These are phyloP conservation scores for Tachina lurida DNA, from an alignment of 2,888 invertebrate species.

Conservation along the genomic window DNA sequence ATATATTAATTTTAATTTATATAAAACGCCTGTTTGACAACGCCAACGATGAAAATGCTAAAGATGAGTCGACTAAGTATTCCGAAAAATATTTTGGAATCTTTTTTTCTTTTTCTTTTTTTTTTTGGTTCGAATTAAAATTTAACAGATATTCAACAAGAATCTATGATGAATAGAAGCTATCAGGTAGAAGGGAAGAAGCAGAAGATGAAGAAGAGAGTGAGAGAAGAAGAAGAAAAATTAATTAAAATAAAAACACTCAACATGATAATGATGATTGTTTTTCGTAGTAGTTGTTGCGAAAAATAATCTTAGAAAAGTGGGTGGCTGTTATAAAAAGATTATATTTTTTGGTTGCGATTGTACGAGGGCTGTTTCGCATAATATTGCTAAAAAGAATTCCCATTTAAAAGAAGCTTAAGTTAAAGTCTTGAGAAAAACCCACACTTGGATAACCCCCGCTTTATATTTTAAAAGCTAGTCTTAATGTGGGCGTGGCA, in stretches of 20 bases:
- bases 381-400: not conserved
- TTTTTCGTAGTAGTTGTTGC: constrained; percentile 40
- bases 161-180: constrained; percentile 54
- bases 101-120: constrained; percentile 31
- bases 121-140: constrained; percentile 50
- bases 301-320: constrained; percentile 40
- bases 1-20: constrained; percentile 62
- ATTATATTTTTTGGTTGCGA: constrained; percentile 16
- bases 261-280: constrained; percentile 22
- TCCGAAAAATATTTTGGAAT: constrained; percentile 37
- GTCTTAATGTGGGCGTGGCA: too few relatives aligned
- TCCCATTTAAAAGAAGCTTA: not conserved
- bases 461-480: not conserved
- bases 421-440: too few relatives aligned
- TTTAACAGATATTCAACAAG: constrained; percentile 59
- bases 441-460: too few relatives aligned
- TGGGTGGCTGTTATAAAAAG: constrained; percentile 68
- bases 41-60: constrained; percentile 51
- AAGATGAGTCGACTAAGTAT: constrained; percentile 42
- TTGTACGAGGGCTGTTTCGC: not conserved
- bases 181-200: not conserved
- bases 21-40: constrained; percentile 65
- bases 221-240: constrained; percentile 9
- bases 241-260: constrained; percentile 35
- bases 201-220: not conserved